Conservation (phyloP, 1,140 invertebrate genomes). For the Drosophila mauritiana region DNA sequence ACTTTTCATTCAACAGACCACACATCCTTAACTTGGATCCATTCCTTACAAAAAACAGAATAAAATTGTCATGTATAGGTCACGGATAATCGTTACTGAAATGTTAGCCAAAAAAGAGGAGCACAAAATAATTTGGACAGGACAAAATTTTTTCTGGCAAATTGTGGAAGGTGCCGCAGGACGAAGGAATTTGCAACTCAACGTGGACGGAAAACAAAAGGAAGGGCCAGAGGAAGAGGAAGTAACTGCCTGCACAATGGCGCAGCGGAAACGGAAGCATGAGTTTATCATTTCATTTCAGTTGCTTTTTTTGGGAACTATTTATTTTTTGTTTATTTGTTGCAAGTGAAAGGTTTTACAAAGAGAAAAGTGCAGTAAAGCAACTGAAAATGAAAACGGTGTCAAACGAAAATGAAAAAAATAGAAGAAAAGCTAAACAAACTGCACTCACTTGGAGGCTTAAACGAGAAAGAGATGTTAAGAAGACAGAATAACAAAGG, state of each 20-base stretch:
- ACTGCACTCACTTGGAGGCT: conserved; percentile 46
- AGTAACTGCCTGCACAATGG: conserved; percentile 74
- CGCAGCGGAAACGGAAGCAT: conserved; percentile 84
- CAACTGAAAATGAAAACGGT: conserved; percentile 48
- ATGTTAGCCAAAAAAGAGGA: conserved; percentile 25
- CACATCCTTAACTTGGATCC: conserved; percentile 5
- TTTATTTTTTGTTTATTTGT: conserved; percentile 38
- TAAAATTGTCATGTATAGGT: conserved; percentile 10
- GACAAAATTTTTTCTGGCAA: conserved; percentile 29
- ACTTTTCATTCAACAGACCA: conserved; percentile 12
- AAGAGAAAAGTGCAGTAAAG: conserved; percentile 43
- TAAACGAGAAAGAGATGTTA: conserved; percentile 16
- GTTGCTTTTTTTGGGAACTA: conserved; percentile 27
- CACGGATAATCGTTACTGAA: conserved; percentile 21
- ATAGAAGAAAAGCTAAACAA: conserved; percentile 44
- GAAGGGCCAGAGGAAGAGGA: conserved; percentile 34
- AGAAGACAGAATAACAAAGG: conserved; percentile 24
- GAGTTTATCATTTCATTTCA: conserved; percentile 68
- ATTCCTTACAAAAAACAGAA: not conserved
- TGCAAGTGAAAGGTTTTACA: conserved; percentile 47
- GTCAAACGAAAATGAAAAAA: conserved; percentile 46
- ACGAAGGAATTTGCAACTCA: conserved; percentile 53
- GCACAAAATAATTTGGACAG: conserved; percentile 39
- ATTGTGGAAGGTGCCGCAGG: conserved; percentile 32
- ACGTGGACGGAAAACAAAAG: conserved; percentile 24